Evolutionary conservation across 2,797 vertebrate species (phyloP).

Genomic region (Naso thynnoides): DNA sequence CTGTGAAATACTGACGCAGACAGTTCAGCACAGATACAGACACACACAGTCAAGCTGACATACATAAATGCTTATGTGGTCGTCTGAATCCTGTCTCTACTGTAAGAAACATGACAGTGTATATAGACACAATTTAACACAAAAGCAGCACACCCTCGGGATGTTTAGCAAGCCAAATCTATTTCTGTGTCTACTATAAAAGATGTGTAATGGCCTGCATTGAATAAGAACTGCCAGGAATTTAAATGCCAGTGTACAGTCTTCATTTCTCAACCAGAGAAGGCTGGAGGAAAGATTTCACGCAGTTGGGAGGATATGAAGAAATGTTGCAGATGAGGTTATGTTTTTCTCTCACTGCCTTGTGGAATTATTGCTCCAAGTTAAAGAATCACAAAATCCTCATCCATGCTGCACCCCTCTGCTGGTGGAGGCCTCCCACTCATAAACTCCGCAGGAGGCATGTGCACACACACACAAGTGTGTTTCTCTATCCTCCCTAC

Average conservation of each 20-base stretch:
- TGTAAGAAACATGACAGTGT: neutral
- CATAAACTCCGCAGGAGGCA: slow-evolving; percentile 48
- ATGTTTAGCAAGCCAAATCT: slow-evolving; percentile 11
- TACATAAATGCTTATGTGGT: slow-evolving; percentile 1
- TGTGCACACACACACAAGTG: slow-evolving; percentile 21
- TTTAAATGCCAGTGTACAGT: slow-evolving; percentile 5
- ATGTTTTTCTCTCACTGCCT: slow-evolving; percentile 37
- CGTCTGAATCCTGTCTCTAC: neutral
- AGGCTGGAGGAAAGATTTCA: slow-evolving; percentile 1
- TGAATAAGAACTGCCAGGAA: neutral
- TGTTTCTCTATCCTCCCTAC: slow-evolving; percentile 52
- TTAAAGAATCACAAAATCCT: slow-evolving; percentile 49
- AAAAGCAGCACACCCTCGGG: neutral
- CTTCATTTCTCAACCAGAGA: neutral
- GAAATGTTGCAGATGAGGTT: slow-evolving; percentile 21
- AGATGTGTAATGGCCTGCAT: neutral
- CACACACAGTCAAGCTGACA: slow-evolving; percentile 11
- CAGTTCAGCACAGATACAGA: slow-evolving; percentile 18
- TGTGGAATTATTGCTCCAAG: slow-evolving; percentile 55
- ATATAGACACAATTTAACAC: neutral
- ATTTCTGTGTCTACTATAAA: neutral
- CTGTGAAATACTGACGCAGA: slow-evolving; percentile 31
- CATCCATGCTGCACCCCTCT: slow-evolving; percentile 47
- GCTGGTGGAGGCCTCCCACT: slow-evolving; percentile 64
- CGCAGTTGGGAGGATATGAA: slow-evolving; percentile 2